Conservation (phyloP, 1,140 invertebrate genomes). For the Drosophila nigromelanica region DNA sequence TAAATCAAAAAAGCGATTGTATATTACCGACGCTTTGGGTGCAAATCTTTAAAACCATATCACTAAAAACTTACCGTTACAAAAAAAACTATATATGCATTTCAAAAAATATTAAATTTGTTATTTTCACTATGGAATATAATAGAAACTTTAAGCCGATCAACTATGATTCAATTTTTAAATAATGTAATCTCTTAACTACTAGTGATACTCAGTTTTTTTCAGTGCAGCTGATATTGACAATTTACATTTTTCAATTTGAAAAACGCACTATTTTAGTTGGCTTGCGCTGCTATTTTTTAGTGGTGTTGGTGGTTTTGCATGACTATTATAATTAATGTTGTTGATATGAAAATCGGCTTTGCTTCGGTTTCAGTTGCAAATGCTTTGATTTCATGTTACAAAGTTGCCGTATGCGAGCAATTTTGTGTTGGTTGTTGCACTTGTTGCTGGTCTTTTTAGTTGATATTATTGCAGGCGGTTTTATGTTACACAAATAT, state of each 20-base stretch:
- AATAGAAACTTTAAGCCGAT: neutral
- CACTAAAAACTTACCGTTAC: neutral
- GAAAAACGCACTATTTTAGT: conserved; percentile 42
- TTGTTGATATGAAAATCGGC: conserved; percentile 70
- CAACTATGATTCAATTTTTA: neutral
- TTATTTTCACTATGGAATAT: too few species aligned
- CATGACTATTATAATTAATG: conserved; percentile 79
- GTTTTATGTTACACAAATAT: conserved; percentile 81
- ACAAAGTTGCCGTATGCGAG: conserved; percentile 46
- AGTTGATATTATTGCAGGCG: conserved; percentile 51
- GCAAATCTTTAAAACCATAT: neutral
- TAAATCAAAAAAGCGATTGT: conserved; percentile 15
- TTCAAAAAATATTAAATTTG: neutral
- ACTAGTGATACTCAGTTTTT: neutral
- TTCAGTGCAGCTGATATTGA: conserved; percentile 32
- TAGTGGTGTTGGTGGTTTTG: conserved; percentile 29
- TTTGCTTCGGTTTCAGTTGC: conserved; percentile 51
- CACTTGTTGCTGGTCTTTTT: conserved; percentile 42
- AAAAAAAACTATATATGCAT: neutral
- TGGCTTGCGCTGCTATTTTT: conserved; percentile 55
- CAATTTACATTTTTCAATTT: conserved; percentile 22
- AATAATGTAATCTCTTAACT: neutral
- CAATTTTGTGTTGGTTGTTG: conserved; percentile 29
- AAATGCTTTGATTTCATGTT: conserved; percentile 53
- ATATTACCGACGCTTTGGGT: neutral